Conservation (phyloP, 2,888 invertebrate genomes). For the Patella caerulea region DNA sequence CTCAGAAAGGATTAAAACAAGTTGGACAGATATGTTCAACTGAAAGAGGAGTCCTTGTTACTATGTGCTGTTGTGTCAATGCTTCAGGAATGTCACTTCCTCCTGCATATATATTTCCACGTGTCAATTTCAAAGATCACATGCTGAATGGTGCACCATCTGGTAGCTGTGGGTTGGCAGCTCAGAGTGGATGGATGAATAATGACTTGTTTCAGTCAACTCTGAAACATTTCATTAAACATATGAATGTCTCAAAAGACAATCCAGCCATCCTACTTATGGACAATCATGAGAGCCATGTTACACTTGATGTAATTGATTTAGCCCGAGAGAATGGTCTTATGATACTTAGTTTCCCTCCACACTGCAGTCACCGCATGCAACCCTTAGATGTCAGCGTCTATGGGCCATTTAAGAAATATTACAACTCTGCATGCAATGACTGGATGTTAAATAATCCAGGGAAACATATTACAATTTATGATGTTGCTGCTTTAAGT, state of each 20-base stretch:
- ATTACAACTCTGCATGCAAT: slow-evolving; percentile 10
- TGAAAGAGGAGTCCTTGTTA: slow-evolving; percentile 31
- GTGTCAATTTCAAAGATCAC: slow-evolving; percentile 21
- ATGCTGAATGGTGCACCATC: slow-evolving; percentile 20
- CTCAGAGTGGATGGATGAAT: slow-evolving; percentile 35
- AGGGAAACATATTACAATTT: slow-evolving; percentile 28
- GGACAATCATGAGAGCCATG: slow-evolving; percentile 22
- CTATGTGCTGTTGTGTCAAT: slow-evolving; percentile 24
- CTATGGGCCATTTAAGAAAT: slow-evolving; percentile 29
- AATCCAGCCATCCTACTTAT: slow-evolving; percentile 24
- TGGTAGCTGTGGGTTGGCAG: slow-evolving; percentile 19
- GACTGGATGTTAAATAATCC: slow-evolving; percentile 9
- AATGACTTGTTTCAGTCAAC: slow-evolving; percentile 19
- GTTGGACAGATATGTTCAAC: slow-evolving; percentile 30
- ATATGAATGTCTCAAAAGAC: slow-evolving; percentile 20
- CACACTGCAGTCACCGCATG: slow-evolving; percentile 26
- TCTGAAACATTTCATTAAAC: slow-evolving; percentile 25
- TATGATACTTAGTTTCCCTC: slow-evolving; percentile 26
- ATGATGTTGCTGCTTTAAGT: slow-evolving; percentile 19
- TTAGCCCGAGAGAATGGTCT: slow-evolving; percentile 12
- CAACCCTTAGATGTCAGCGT: slow-evolving; percentile 32
- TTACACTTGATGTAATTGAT: background rate
- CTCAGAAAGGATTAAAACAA: slow-evolving; percentile 27
- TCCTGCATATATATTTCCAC: slow-evolving; percentile 31
- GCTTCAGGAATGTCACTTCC: slow-evolving; percentile 29